These are phyloP conservation scores for Dysmachus trigonus DNA, from an alignment of 2,888 invertebrate species.

Conservation along the genomic window DNA sequence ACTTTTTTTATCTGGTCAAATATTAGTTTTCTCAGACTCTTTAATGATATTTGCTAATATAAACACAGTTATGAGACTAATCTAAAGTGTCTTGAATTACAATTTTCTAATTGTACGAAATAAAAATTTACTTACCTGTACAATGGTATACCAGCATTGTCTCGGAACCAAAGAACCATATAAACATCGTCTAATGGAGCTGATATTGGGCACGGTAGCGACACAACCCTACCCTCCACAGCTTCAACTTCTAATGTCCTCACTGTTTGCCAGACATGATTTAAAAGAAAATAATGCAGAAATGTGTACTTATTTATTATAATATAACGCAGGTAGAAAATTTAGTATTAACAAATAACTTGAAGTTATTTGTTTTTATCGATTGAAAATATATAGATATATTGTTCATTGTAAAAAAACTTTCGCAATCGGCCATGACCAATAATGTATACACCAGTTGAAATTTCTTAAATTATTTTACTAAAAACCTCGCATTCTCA, in stretches of 20 bases:
- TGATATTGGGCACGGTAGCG: slow-evolving; percentile 86
- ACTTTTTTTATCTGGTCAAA: not conserved
- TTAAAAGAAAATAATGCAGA: not conserved
- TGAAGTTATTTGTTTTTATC: too few species aligned
- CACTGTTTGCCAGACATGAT: slow-evolving; percentile 62
- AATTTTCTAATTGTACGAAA: not conserved
- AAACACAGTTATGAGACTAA: not conserved
- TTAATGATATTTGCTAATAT: not conserved
- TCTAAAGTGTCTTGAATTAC: not conserved
- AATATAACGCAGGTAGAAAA: not conserved
- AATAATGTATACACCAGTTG: too few species aligned
- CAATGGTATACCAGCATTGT: slow-evolving; percentile 85
- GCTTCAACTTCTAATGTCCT: slow-evolving; percentile 85
- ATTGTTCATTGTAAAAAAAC: too few species aligned
- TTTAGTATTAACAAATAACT: not conserved
- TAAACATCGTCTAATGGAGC: slow-evolving; percentile 87
- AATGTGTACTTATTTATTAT: not conserved
- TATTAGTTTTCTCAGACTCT: too few species aligned
- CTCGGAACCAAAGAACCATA: slow-evolving; percentile 92
- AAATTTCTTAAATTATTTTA: too few species aligned
- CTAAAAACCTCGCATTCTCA: not conserved
- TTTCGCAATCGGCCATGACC: too few species aligned
- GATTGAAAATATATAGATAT: too few species aligned
- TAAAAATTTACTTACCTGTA: slow-evolving; percentile 75
- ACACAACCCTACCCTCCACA: slow-evolving; percentile 86